Percentiles rank a stretch among this genome's conserved stretches.
Conservation (phyloP, 2,888 invertebrate species). For the Ochropleura plecta region DNA sequence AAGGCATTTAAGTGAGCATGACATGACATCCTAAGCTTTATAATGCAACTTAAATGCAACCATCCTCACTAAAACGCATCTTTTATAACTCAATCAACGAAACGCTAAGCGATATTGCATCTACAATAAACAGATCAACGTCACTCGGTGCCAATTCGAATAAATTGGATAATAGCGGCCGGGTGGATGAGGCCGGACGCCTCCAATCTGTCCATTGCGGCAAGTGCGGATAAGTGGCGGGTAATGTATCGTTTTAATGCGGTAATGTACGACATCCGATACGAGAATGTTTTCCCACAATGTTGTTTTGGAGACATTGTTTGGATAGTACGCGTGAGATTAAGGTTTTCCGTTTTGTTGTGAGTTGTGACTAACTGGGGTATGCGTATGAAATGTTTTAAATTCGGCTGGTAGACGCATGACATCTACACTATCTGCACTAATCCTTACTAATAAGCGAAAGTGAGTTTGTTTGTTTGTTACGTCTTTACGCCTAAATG, state of each 20-base stretch:
- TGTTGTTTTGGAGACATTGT: slow-evolving; percentile 57
- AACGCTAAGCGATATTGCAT: slow-evolving; percentile 58
- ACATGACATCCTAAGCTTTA: background rate
- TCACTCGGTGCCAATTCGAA: slow-evolving; percentile 66
- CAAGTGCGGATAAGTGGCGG: slow-evolving; percentile 81
- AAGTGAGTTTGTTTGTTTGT: too few species aligned
- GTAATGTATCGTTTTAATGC: slow-evolving; percentile 80
- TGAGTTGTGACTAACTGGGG: background rate
- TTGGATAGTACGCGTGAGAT: slow-evolving; percentile 40
- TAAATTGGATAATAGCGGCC: slow-evolving; percentile 82
- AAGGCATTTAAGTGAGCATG: too few species aligned
- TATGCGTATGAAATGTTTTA: background rate
- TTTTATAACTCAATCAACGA: slow-evolving; percentile 60
- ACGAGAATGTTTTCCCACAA: slow-evolving; percentile 72
- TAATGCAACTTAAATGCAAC: background rate
- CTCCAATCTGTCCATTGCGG: slow-evolving; percentile 80
- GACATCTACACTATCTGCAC: too few species aligned
- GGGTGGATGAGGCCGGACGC: slow-evolving; percentile 81
- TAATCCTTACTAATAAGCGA: too few species aligned
- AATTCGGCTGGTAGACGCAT: background rate
- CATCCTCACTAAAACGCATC: slow-evolving; percentile 29
- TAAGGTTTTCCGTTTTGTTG: slow-evolving; percentile 31
- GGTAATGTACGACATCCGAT: slow-evolving; percentile 80
- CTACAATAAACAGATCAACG: slow-evolving; percentile 63
- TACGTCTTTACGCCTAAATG: too few species aligned